phyloP scores from a whole-genome alignment of 1,140 invertebrate genomes.

The Protaetia brevitarsis region DNA sequence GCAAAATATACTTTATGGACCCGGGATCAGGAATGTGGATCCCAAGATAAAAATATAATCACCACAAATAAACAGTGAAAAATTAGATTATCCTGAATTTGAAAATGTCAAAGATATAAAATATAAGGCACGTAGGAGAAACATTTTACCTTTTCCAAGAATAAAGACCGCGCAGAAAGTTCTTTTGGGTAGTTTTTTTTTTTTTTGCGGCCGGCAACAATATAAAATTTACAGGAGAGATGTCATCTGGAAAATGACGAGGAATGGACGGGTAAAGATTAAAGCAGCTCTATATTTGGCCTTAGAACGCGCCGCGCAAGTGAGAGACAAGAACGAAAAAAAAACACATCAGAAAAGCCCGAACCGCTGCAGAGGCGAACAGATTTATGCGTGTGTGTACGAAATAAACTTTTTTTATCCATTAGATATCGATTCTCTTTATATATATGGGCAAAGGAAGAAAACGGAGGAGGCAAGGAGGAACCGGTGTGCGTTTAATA shows the following conservation, averaged over 20 bases:
- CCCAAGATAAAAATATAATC: slow-evolving; percentile 8
- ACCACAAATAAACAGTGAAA: not conserved
- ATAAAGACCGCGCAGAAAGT: not conserved
- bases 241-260: slow-evolving; percentile 13
- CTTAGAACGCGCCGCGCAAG: not conserved
- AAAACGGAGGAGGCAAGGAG: not conserved
- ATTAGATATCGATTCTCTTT: slow-evolving; percentile 11
- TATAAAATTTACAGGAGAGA: slow-evolving; percentile 14
- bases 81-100: not conserved
- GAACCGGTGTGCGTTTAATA: slow-evolving; percentile 11
- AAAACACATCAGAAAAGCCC: too few relatives aligned
- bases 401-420: slow-evolving; percentile 12
- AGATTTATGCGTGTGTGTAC: slow-evolving; percentile 7
- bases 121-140: slow-evolving; percentile 2
- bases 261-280: slow-evolving; percentile 13
- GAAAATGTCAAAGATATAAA: slow-evolving; percentile 5
- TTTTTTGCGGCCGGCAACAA: slow-evolving; percentile 3
- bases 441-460: not conserved
- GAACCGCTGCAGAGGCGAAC: too few relatives aligned
- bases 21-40: not conserved
- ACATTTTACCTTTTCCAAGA: slow-evolving; percentile 11
- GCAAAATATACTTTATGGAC: too few relatives aligned
- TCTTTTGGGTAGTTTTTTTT: slow-evolving; percentile 8
- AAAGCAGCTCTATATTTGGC: slow-evolving; percentile 9
- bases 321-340: not conserved